Percentiles rank a stretch among this genome's conserved stretches.
Conservation (phyloP, 2,113 vertebrate species). For the Hypanus sabinus region DNA sequence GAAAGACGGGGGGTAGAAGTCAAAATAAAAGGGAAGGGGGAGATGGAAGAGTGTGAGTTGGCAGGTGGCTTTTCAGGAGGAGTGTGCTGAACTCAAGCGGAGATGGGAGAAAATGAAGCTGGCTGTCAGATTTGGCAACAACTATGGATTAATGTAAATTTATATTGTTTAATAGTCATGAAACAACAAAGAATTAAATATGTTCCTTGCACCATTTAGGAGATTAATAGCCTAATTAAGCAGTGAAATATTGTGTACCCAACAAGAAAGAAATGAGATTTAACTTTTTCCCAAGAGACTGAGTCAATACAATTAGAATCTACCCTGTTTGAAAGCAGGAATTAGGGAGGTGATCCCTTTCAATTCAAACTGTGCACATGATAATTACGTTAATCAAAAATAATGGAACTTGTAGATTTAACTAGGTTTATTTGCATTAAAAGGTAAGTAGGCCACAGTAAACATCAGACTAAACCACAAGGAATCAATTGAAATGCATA, state of each 20-base stretch:
- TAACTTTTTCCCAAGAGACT: background rate
- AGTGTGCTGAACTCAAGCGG: background rate
- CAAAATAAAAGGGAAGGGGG: too few species aligned
- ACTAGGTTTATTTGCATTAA: background rate
- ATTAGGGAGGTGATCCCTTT: background rate
- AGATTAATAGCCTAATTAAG: slow-evolving; percentile 29
- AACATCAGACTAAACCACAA: background rate
- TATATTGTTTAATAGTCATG: slow-evolving; percentile 11
- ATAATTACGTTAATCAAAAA: slow-evolving; percentile 27
- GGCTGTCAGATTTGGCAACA: background rate
- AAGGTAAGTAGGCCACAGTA: too few species aligned
- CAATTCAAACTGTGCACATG: background rate
- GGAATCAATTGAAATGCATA: background rate
- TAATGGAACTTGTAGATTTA: background rate
- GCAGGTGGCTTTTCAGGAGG: background rate
- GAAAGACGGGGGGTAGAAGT: too few species aligned
- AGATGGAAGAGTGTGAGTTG: background rate
- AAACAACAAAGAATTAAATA: slow-evolving; percentile 29
- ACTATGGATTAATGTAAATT: background rate
- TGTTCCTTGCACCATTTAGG: slow-evolving; percentile 2
- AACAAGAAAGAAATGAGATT: slow-evolving; percentile 4
- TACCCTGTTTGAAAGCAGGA: slow-evolving; percentile 14
- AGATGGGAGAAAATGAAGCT: background rate
- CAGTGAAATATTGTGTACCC: slow-evolving; percentile 7
- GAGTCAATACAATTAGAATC: background rate